Evolutionary conservation across 2,888 invertebrate species (phyloP), one percentile per base, ranked within the genome.

Genomic region (Sphaeridia pumilis): DNA sequence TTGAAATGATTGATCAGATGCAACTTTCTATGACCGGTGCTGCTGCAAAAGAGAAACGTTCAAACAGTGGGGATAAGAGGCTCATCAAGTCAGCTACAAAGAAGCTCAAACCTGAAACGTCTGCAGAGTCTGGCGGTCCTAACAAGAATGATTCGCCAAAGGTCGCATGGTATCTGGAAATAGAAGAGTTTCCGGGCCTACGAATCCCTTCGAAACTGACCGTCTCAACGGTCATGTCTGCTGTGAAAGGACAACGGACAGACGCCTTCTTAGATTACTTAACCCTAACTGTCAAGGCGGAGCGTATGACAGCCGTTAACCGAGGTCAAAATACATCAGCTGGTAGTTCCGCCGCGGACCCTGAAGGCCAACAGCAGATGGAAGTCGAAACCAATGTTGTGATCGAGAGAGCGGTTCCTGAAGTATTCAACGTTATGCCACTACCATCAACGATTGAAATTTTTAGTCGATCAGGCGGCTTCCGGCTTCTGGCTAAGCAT

Each of bases 391-490:
- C 38, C 5, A n/a, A n/a, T n/a, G n/a, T n/a, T n/a, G n/a, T n/a
- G n/a, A n/a, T n/a, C n/a, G n/a, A n/a, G n/a, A n/a, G n/a, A n/a
- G n/a, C 51, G 21, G 28, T 58, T 27, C 65, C 65, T 5, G 63
- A 59, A 44, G 58, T 65, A 26, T 60, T 65, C 21, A 57, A 61
- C 38, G 50, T 61, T 2, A 58, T 67, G 7, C 65, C 68, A 2
- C 68, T 71, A 44, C 43, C 49, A 20, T 50, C 71, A 72, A 1
- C 73, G 49, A 74, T 92, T 66, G 85, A 88, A 67, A 83, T 86
- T 64, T 93, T 94, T 73, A 88, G 89, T 48, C 79, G 82, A 58
- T 81, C 84, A 62, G 92, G 92, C 53, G 93, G 93, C 2, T 75
- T 94, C 53, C 88, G 88, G 14, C 75, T 92, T 55, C 74, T 94